Conservation (phyloP, 2,113 vertebrate species). For the Butorides virescens region DNA sequence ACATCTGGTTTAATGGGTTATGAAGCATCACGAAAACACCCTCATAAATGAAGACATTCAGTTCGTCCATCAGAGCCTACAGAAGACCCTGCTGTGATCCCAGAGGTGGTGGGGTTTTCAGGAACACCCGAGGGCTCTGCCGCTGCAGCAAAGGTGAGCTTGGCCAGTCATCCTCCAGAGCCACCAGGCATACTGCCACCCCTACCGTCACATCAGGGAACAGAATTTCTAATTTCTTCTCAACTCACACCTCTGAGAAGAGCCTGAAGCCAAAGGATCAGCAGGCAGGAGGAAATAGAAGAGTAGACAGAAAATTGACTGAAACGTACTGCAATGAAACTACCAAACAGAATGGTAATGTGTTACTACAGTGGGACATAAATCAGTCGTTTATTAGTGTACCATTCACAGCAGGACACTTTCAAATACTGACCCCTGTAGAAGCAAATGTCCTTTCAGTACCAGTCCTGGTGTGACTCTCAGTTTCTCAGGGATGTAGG, state of each 20-base stretch:
- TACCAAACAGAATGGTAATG: background rate
- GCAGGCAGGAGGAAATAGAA: accelerated
- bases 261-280: background rate
- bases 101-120: background rate
- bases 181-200: accelerated
- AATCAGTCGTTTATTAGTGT: background rate
- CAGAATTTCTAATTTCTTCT: background rate
- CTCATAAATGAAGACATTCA: background rate
- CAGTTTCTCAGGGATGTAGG: background rate
- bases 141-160: background rate
- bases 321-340: background rate
- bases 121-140: background rate
- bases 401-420: background rate
- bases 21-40: background rate
- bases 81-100: background rate
- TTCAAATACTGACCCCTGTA: background rate
- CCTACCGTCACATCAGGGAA: background rate
- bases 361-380: background rate
- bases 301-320: background rate
- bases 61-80: background rate
- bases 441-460: background rate
- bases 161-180: background rate
- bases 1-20: slow-evolving; percentile 23
- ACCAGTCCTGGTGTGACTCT: background rate
- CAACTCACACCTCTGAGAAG: background rate